Evolutionary conservation across 2,888 invertebrate species (phyloP).

Genomic region (Conomelus anceps): DNA sequence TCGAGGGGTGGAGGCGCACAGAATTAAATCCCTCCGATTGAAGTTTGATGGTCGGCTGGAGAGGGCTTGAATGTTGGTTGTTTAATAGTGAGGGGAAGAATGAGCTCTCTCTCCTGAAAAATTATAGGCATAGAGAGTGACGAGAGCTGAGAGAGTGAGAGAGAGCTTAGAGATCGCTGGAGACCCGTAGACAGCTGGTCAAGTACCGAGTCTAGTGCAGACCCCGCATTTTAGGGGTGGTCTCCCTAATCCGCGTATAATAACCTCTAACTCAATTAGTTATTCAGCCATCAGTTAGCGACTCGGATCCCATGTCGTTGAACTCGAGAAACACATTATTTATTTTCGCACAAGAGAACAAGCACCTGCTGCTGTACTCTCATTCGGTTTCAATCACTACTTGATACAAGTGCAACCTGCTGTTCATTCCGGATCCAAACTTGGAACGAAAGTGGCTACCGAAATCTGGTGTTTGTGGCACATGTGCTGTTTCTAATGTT

Average conservation of each 20-base stretch:
- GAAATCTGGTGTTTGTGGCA: not conserved
- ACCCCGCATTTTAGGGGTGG: not conserved
- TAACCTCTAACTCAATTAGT: conserved; percentile 12
- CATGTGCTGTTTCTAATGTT: not conserved
- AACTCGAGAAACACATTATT: not conserved
- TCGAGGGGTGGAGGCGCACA: not conserved
- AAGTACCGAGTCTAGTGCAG: not conserved
- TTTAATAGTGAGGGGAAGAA: not conserved
- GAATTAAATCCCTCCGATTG: not conserved
- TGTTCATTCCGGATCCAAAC: not conserved
- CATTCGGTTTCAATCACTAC: not conserved
- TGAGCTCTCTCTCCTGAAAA: not conserved
- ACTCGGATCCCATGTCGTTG: not conserved
- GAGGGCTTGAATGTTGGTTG: not conserved
- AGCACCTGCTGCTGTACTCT: not conserved
- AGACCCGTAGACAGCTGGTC: conserved; percentile 5
- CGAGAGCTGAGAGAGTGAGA: too few species aligned
- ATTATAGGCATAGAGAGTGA: not conserved
- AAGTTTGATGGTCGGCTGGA: not conserved
- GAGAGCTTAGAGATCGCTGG: too few species aligned
- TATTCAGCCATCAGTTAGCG: conserved; percentile 1
- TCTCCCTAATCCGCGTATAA: conserved; percentile 9
- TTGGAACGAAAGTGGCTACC: too few species aligned
- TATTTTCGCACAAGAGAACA: not conserved
- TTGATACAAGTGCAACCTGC: not conserved